Evolutionary conservation across 2,888 invertebrate genomes (phyloP), one percentile per base, ranked within the genome.

Genomic region (Ochropleura plecta): DNA sequence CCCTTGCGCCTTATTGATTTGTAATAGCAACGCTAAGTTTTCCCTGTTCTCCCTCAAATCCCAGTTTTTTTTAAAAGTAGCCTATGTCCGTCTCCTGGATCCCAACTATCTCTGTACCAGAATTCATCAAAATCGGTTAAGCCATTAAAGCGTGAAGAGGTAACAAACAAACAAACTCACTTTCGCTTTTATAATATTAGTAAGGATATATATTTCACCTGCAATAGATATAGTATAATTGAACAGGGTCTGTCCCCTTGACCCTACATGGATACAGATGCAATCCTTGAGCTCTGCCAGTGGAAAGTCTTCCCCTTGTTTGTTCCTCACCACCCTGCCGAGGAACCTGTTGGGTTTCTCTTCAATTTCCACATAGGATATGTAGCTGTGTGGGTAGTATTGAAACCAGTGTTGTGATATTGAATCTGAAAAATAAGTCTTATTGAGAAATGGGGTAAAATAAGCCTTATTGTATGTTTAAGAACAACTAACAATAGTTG

Each of bases 181-280:
- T n/a, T n/a, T n/a, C n/a, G n/a, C n/a, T n/a, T n/a, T n/a, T n/a
- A n/a, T n/a, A n/a, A n/a, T n/a, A n/a, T n/a, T n/a, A n/a, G n/a
- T n/a, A n/a, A n/a, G n/a, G n/a, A n/a, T n/a, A n/a, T n/a, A n/a
- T 40, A 8, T 59, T 40, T 46, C 91, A 97, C 97, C 97, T 93
- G 94, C 93, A 66, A 97, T 91, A 46, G 97, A 96, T 82, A 97
- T 92, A 7, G 97, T 96, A 46, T 97, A 96, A 90, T 97, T 98
- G 55, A 97, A 97, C 66, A 98, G 94, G 0, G 97, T 97, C 80
- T 97, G 97, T 85, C 97, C 97, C 86, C 97, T 97, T 1, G 94
- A 89, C 0, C 98, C 98, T 74, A 98, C 92, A 90, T 97, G 98
- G 66, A 98, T 91, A 83, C 98, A 97, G 42, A 96, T 92, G 78